Evolutionary conservation across 2,797 vertebrate species (phyloP), one percentile per base, ranked within the genome.

Genomic region (Xenentodon cancila): DNA sequence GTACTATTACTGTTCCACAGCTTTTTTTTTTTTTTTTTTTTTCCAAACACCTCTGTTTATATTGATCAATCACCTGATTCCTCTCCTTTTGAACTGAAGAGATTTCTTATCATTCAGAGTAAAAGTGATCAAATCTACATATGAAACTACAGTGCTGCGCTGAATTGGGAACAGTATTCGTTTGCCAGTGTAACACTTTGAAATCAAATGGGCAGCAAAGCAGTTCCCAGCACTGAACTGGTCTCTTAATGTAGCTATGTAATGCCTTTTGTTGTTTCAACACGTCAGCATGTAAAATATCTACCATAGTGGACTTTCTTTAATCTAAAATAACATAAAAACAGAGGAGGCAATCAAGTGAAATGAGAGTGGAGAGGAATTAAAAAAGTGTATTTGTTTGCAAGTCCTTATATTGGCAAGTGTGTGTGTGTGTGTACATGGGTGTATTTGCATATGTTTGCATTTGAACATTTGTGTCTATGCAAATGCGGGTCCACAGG

Each of bases 21-120:
- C 71, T 83, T 81, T 40, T 40, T 25, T 25, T 25, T 25, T 25
- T 25, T 25, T 37, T 37, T 37, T 37, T 40, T 16, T 83, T 88
- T 85, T 89, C 86, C 80, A 86, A 91, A 88, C 88, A 90, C 86
- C 89, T 91, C 85, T 85, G 49, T 91, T 92, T 90, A 90, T 86
- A 90, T 91, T 90, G 89, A 92, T 91, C 91, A 91, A 70, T 89
- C 85, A 66, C 84, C 75, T 80, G 22, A 80, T 85, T 88, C 79
- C 78, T 67, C 69, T 82, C 59, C 59, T 55, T 89, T 84, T 88
- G 80, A 85, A 82, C 73, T 51, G 61, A 77, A 71, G 71, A 68
- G 77, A 80, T 74, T 71, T 63, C 80, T 86, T 88, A 76, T 82
- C 75, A 82, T 84, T 61, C 48, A 75, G 86, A 77, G 88, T 88